Base-by-base conservation (phyloP, 1,140 invertebrate genomes). In the Bombus impatiens region DNA sequence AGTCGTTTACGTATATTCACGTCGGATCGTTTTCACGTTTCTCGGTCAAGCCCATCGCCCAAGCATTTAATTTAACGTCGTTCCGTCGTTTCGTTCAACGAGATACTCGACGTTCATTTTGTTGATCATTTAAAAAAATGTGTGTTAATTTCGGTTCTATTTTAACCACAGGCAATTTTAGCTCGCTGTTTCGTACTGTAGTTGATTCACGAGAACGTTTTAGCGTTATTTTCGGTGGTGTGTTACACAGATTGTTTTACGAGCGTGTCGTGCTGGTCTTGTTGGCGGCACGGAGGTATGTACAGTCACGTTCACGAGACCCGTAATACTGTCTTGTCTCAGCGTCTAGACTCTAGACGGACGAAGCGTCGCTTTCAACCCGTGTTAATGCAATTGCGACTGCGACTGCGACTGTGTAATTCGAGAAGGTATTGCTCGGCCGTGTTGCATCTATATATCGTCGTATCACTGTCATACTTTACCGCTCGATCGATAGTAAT, bases 321-420 rank as follows among this genome's bases (percentile, higher is more conserved):
- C 88, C 91, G 92, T 84, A 40, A 71, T 53, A 84, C 84, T 82
- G 89, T 83, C 87, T 65, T 77, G 72, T 72, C 71, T 65, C 80
- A 67, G 68, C 77, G 83, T 78, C 82, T 79, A 86, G 89, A 79
- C 88, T 78, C 82, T 79, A 84, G 89, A 76, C 88, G 82, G 77
- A 28, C 78, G 42, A 28, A 83, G 87, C 84, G 86, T 90, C 87
- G 89, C 84, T 88, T 91, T 86, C 91, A 89, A 87, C 86, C 87
- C 84, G 86, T 81, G 89, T 93, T 91, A 93, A 93, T 91, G 92
- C 92, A 91, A 91, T 92, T 90, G 91, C 92, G 86, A 92, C 89
- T 91, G 91, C 88, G 91, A 92, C 89, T 91, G 91, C 88, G 91
- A 92, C 88, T 88, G 92, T 92, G 93, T 92, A 93, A 93, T 91